These are phyloP conservation scores for Poecilia gillii DNA, from an alignment of 2,797 vertebrate genomes.

Conservation along the genomic window DNA sequence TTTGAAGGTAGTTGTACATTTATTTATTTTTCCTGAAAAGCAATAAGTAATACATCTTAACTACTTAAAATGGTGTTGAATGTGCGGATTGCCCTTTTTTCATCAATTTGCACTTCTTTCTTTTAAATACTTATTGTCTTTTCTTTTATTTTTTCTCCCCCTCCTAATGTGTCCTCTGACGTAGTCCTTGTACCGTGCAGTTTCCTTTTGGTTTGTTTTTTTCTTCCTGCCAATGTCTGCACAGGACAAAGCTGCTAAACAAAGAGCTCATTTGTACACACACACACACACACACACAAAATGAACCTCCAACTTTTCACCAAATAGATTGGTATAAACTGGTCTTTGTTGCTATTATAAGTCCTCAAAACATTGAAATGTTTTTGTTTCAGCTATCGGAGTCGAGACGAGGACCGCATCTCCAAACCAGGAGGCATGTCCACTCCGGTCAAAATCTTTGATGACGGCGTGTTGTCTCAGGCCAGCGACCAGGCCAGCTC, in stretches of 20 bases:
- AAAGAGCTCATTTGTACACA: constrained; percentile 16
- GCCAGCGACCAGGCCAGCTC: constrained; percentile 84
- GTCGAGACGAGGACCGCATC: constrained; percentile 91
- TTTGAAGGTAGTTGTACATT: not conserved
- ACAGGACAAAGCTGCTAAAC: constrained; percentile 19
- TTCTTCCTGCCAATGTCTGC: constrained; percentile 32
- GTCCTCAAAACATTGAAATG: not conserved
- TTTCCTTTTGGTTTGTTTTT: constrained; percentile 30
- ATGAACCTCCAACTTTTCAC: not conserved
- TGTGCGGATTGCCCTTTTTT: not conserved
- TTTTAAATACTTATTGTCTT: constrained; percentile 41
- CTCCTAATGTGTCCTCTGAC: constrained; percentile 3
- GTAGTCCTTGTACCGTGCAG: constrained; percentile 2
- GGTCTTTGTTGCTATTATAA: not conserved
- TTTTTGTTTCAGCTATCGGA: constrained; percentile 83
- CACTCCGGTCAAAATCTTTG: constrained; percentile 87
- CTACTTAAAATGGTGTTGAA: not conserved
- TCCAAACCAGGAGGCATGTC: constrained; percentile 88
- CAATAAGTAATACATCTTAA: too few species aligned
- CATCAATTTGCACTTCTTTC: constrained; percentile 13
- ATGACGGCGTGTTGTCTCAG: constrained; percentile 84
- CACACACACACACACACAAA: not conserved
- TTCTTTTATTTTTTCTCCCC: constrained; percentile 12
- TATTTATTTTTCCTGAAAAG: not conserved
- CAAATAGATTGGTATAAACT: not conserved